Evolutionary conservation across 2,888 invertebrate species (phyloP).

Genomic region (Criorhina ranunculi): DNA sequence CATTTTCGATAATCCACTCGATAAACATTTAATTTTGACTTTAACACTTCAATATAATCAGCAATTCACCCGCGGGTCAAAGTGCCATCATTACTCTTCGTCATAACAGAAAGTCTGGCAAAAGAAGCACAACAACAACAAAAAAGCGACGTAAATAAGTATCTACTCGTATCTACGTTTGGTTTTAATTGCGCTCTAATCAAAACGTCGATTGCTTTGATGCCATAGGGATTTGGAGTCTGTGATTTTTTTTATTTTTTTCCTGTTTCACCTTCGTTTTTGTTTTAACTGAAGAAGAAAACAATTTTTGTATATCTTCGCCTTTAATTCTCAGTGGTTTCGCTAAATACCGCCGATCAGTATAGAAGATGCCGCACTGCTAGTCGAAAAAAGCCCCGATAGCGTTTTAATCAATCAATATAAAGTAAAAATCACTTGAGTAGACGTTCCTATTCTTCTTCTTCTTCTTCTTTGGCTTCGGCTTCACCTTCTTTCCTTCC

Average conservation of each 20-base stretch:
- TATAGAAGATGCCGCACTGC: conserved; percentile 3
- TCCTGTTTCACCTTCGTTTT: conserved; percentile 37
- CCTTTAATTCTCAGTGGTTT: conserved; percentile 39
- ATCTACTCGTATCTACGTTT: conserved; percentile 37
- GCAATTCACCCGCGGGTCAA: conserved; percentile 64
- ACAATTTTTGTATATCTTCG: conserved; percentile 15
- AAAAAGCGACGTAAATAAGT: conserved; percentile 21
- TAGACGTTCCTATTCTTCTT: conserved; percentile 7
- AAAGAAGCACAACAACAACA: conserved; percentile 15
- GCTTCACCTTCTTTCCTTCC: background rate
- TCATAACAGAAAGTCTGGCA: conserved; percentile 1
- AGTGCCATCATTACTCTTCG: conserved; percentile 69
- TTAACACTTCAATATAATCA: conserved; percentile 71
- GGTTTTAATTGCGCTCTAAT: conserved; percentile 74
- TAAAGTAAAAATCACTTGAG: conserved; percentile 56
- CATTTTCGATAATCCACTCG: conserved; percentile 65
- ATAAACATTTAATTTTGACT: conserved; percentile 71
- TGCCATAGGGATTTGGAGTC: conserved; percentile 57
- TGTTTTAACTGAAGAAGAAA: conserved; percentile 40
- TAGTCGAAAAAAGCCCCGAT: conserved; percentile 58
- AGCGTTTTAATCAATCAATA: conserved; percentile 74
- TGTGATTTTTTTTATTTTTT: no score
- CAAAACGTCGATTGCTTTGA: conserved; percentile 70
- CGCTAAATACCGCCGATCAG: conserved; percentile 30
- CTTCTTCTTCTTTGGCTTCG: no score